A percentile compares a stretch with the other conserved stretches of the same genome.
These are phyloP conservation scores for Cotesia glomerata DNA, from an alignment of 1,140 invertebrate species.

Conservation along the genomic window DNA sequence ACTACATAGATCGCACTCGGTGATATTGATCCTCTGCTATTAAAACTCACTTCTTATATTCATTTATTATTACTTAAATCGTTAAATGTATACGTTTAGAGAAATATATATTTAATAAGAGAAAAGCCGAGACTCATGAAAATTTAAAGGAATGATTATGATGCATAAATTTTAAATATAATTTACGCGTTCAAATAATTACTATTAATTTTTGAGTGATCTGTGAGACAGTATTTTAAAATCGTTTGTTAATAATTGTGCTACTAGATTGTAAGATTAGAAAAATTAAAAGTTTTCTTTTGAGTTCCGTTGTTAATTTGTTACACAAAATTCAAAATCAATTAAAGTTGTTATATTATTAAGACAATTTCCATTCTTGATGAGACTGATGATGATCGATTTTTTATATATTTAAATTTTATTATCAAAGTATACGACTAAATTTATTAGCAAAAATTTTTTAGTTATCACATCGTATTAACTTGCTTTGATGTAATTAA, in stretches of 20 bases:
- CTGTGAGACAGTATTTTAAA: slow-evolving; percentile 15
- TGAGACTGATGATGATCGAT: no score
- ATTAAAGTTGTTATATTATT: neutral
- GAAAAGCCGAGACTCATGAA: neutral
- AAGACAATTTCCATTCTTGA: neutral
- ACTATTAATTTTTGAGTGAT: slow-evolving; percentile 12
- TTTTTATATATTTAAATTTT: no score
- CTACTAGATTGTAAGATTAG: neutral
- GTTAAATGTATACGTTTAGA: neutral
- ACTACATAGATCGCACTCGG: slow-evolving; percentile 8
- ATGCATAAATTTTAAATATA: neutral
- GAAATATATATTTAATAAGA: neutral
- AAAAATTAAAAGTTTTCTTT: neutral
- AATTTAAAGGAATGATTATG: slow-evolving; percentile 21
- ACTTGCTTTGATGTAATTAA: no score
- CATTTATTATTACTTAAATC: neutral
- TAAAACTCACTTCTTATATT: slow-evolving; percentile 5
- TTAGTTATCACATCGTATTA: no score
- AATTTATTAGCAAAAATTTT: no score
- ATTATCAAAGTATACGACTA: no score
- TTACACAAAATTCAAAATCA: no score
- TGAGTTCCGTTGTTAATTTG: no score
- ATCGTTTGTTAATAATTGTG: neutral
- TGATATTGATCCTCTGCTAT: slow-evolving; percentile 22
- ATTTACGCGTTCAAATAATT: neutral